Evolutionary conservation across 2,113 vertebrate genomes (phyloP).

Genomic region (Platycercus adscitus): DNA sequence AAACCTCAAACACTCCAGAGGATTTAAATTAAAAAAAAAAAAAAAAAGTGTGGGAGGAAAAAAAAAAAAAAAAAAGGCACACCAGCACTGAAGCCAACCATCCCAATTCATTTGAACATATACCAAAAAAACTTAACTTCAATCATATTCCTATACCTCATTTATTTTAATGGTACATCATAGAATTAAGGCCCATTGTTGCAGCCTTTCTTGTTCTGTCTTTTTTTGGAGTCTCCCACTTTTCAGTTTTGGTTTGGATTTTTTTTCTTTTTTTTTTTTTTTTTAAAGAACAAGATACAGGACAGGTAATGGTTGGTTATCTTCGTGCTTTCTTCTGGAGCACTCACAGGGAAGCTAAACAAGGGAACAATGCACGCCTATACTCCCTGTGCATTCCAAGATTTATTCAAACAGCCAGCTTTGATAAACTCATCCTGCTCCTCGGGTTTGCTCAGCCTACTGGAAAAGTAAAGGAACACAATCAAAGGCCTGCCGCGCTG

Average conservation of each 20-base stretch:
- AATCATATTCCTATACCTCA: background rate
- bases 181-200: background rate
- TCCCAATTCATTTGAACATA: background rate
- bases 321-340: background rate
- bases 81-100: background rate
- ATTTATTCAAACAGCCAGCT: background rate
- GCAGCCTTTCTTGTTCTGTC: background rate
- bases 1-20: background rate
- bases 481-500: background rate
- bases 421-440: background rate
- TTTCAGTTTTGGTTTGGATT: background rate
- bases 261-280: background rate
- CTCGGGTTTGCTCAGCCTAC: conserved; percentile 25
- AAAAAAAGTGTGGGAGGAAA: too few relatives aligned
- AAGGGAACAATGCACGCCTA: background rate
- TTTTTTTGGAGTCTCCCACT: background rate
- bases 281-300: background rate
- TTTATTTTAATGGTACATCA: background rate
- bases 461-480: conserved; percentile 15
- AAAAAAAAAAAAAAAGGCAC: background rate
- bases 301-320: background rate
- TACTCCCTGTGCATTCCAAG: background rate
- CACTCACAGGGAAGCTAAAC: background rate
- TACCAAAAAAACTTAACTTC: background rate
- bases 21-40: background rate